Evolutionary conservation across 2,113 vertebrate genomes (phyloP), one percentile per base, ranked within the genome.

Genomic region (Tinamus guttatus): DNA sequence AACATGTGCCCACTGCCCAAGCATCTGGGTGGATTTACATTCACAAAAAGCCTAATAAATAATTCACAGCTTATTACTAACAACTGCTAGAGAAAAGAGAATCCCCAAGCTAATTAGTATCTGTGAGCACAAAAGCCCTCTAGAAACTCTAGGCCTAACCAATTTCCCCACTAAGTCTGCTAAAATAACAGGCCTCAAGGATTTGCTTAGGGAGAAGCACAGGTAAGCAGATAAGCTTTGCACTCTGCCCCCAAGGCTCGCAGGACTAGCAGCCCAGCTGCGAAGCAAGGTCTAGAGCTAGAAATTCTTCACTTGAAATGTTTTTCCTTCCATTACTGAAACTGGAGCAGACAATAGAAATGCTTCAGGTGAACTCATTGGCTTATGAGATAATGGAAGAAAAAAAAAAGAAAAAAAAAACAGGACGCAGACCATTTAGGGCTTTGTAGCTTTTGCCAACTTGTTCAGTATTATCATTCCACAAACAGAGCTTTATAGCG

Each of bases 401-500:
- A n/a, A 82, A 74, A 74, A 71, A 1, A 70, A 70, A 71, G n/a
- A 1, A 47, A 24, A 47, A 43, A 16, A 70, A 70, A 71, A 1
- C 11, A 81, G 11, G 17, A 32, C 36, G 11, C 22, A 89, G 81
- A 59, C 30, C 25, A 56, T 79, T 85, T 77, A 79, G 36, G 19
- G 34, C 68, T 93, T 92, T 89, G 64, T 68, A 87, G 51, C n/a
- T 90, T 64, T 81, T n/a, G 82, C 32, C 54, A 88, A 71, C 41
- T 15, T 25, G 36, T 89, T 95, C 86, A 76, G 16, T 51, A 56
- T 87, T 81, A 96, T 73, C 20, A 5, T 60, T 87, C 18, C 49
- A 60, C 67, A 95, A 97, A 93, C 88, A 95, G 34, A 93, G 74
- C 85, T 89, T 93, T 78, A 91, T 81, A 78, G 64, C 74, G 27